Conservation (phyloP, 2,113 vertebrate species). For the Dicrurus megarhynchus region DNA sequence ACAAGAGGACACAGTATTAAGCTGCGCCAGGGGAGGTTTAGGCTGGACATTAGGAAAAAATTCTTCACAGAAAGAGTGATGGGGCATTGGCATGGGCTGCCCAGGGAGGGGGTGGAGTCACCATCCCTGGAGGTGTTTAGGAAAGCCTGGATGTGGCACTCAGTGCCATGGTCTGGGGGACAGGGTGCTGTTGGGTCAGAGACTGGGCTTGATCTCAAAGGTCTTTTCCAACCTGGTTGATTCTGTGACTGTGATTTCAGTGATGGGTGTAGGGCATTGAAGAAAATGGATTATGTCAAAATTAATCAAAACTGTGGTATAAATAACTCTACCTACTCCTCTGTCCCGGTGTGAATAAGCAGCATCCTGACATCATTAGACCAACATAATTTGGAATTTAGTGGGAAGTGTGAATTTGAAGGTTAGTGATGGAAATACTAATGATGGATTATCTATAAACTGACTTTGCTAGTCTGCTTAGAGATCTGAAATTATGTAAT, state of each 20-base stretch:
- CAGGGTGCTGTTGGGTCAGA: neutral
- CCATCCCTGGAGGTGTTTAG: rapidly evolving
- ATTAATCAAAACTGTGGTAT: neutral
- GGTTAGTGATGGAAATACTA: neutral
- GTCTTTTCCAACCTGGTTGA: neutral
- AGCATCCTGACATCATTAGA: neutral
- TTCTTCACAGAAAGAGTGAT: rapidly evolving
- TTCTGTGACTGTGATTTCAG: neutral
- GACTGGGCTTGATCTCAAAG: neutral
- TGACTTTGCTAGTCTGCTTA: neutral
- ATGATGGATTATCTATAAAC: neutral
- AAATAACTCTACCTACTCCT: neutral
- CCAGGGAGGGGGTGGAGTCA: neutral
- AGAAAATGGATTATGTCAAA: neutral
- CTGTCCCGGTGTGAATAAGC: neutral
- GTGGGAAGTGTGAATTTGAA: neutral
- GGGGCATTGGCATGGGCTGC: neutral
- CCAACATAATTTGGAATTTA: neutral
- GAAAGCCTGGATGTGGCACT: neutral
- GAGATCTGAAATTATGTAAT: neutral
- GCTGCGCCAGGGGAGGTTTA: rapidly evolving
- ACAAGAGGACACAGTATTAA: neutral
- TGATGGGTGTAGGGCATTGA: neutral
- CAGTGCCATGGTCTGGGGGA: rapidly evolving
- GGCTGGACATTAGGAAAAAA: rapidly evolving